These are phyloP conservation scores for Thalassophryne amazonica DNA, from an alignment of 2,797 vertebrate genomes.

Conservation along the genomic window DNA sequence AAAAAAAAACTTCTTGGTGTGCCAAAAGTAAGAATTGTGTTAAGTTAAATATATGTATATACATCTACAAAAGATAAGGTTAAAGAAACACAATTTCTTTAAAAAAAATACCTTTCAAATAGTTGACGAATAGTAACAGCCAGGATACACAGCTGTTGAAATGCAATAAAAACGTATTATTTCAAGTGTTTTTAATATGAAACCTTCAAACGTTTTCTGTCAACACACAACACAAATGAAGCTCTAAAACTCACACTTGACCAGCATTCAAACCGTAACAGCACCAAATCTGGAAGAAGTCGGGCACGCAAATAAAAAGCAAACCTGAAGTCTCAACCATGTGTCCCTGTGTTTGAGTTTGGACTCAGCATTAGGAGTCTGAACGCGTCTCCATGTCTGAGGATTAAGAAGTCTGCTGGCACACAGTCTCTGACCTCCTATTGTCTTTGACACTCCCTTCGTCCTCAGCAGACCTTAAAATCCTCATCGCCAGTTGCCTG, in stretches of 20 bases:
- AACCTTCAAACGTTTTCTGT: conserved; percentile 3
- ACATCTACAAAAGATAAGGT: no score
- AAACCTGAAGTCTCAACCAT: conserved; percentile 52
- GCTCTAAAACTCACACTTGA: conserved; percentile 13
- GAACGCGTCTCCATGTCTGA: conserved; percentile 54
- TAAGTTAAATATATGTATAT: no score
- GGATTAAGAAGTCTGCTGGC: conserved; percentile 67
- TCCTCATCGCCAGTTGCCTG: conserved; percentile 20
- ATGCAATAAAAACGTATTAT: no score
- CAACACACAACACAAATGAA: conserved; percentile 3
- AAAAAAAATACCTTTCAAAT: no score
- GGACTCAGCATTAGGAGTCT: conserved; percentile 51
- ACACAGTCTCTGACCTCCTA: conserved; percentile 34
- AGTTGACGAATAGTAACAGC: neutral
- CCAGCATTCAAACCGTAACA: conserved; percentile 27
- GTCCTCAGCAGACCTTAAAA: conserved; percentile 36
- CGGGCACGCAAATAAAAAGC: conserved; percentile 23
- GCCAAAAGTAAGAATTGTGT: no score
- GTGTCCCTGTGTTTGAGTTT: conserved; percentile 49
- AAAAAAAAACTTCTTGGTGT: no score
- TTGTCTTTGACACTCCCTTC: conserved; percentile 39
- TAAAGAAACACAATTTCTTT: no score
- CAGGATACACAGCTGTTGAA: no score
- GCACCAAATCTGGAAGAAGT: conserved; percentile 19
- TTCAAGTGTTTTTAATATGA: conserved; percentile 20